These are phyloP conservation scores for Scolopax rusticola DNA, from an alignment of 2,797 vertebrate species.

Conservation along the genomic window DNA sequence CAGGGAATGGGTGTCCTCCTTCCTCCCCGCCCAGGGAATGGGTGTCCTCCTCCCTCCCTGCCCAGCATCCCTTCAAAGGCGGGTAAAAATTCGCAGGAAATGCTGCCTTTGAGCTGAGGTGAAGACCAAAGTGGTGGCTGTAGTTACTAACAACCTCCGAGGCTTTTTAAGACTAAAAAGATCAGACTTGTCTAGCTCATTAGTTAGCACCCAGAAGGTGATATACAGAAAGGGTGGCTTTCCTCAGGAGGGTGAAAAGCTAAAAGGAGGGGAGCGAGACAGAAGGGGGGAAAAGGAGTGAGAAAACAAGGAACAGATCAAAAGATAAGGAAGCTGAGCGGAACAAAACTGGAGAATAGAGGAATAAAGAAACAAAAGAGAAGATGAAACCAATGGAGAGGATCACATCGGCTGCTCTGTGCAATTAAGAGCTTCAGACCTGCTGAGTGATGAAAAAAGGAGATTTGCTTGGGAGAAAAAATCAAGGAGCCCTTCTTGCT, in stretches of 20 bases:
- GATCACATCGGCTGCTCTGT: neutral
- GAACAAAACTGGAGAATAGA: neutral
- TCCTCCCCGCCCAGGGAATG: constrained; percentile 14
- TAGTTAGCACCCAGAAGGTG: neutral
- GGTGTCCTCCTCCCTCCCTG: neutral
- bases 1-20: constrained; percentile 56
- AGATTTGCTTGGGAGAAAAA: neutral
- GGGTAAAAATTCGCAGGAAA: neutral
- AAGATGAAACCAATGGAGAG: neutral
- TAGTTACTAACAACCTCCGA: neutral
- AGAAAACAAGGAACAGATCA: neutral
- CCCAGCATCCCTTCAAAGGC: neutral
- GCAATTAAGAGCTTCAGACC: neutral
- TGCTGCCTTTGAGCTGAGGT: neutral
- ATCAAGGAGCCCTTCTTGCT: neutral
- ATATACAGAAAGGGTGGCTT: neutral
- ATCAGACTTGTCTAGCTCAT: neutral
- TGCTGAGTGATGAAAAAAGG: neutral
- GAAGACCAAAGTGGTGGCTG: neutral
- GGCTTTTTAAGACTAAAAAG: neutral
- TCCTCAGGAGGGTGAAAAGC: neutral
- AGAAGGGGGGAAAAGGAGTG: neutral
- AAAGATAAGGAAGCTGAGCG: neutral
- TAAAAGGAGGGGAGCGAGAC: neutral
- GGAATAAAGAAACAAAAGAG: neutral